Evolutionary conservation across 2,888 invertebrate species (phyloP).

Genomic region (Gerris lacustris): DNA sequence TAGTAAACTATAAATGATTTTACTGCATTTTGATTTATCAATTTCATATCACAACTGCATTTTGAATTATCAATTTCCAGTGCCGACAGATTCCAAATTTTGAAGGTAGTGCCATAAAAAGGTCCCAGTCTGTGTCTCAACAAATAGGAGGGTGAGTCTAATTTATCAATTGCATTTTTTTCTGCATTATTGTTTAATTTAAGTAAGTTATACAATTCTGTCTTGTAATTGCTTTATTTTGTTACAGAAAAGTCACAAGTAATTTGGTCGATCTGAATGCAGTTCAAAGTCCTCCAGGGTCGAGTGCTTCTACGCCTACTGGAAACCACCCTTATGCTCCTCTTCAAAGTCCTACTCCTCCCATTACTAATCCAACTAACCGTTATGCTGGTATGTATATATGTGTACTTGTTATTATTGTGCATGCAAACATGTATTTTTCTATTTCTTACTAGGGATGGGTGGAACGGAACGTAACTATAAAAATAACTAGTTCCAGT

Average conservation of each 20-base stretch:
- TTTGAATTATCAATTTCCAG: slow-evolving; percentile 31
- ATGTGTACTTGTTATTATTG: not conserved
- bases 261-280: slow-evolving; percentile 68
- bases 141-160: slow-evolving; percentile 49
- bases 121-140: slow-evolving; percentile 65
- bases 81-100: slow-evolving; percentile 38
- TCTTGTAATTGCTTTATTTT: not conserved
- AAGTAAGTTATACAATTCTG: not conserved
- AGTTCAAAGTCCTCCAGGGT: slow-evolving; percentile 67
- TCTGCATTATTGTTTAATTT: not conserved
- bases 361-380: slow-evolving; percentile 38
- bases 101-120: slow-evolving; percentile 44
- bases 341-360: slow-evolving; percentile 40
- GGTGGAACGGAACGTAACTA: too few species aligned
- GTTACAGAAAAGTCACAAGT: slow-evolving; percentile 48
- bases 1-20: too few species aligned
- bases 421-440: not conserved
- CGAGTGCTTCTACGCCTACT: slow-evolving; percentile 64
- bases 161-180: not conserved
- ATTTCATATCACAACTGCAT: slow-evolving; percentile 18
- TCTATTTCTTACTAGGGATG: too few species aligned
- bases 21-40: too few species aligned
- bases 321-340: slow-evolving; percentile 74
- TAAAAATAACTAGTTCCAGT: too few species aligned
- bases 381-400: slow-evolving; percentile 41